phyloP scores from a whole-genome alignment of 2,113 vertebrate species.

The Neopipo cinnamomea region DNA sequence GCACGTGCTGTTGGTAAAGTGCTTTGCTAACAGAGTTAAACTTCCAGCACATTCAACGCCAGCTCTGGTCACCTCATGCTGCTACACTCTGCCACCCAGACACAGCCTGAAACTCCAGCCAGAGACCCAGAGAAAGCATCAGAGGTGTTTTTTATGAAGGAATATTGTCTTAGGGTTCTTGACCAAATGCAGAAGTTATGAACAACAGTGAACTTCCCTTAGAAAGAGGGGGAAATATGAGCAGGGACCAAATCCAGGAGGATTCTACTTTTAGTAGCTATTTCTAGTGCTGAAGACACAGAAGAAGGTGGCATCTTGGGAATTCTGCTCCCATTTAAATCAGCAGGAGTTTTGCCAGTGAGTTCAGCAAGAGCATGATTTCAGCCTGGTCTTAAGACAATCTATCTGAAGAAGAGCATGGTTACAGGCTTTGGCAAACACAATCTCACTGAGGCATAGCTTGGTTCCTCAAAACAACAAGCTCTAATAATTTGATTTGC shows the following conservation, averaged over 20 bases:
- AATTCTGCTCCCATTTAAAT: background rate
- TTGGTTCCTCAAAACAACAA: background rate
- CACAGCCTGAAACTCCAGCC: background rate
- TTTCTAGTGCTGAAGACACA: background rate
- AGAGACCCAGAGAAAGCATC: background rate
- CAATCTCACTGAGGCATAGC: background rate
- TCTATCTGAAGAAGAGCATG: background rate
- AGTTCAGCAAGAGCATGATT: background rate
- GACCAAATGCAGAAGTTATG: background rate
- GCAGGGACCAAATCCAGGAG: background rate
- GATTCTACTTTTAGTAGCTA: background rate
- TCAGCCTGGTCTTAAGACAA: background rate
- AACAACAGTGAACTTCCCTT: background rate
- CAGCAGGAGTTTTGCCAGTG: background rate
- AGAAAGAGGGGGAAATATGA: background rate
- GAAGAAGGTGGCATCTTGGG: background rate
- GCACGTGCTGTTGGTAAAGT: fast-evolving
- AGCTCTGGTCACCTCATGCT: background rate
- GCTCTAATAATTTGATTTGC: background rate
- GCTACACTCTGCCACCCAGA: background rate
- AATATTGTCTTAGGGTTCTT: background rate
- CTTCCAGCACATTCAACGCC: background rate
- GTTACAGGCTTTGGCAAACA: background rate
- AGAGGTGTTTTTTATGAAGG: background rate
- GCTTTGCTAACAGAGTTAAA: background rate